Evolutionary conservation across 1,140 invertebrate species (phyloP), one percentile per base, ranked within the genome.

Genomic region (Zaprionus capensis): DNA sequence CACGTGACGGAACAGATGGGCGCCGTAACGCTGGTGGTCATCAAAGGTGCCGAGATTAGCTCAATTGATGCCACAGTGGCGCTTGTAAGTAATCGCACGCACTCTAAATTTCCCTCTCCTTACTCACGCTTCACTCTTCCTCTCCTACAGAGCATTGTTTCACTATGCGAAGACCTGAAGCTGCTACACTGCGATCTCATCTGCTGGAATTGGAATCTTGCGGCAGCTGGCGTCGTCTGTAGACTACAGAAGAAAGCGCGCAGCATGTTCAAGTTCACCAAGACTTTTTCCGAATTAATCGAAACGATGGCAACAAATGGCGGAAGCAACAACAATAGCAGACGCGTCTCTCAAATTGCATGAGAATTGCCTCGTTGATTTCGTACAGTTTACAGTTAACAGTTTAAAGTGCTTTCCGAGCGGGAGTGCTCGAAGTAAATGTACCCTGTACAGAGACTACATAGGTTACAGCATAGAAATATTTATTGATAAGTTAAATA

Each of bases 11-110:
- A 28, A 24, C 63, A 71, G 44, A 49, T 38, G 26, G 64, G 66
- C 5, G 63, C 51, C 36, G 59, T 81, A 1, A 69, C 59, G 12
- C 14, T 93, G 6, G 94, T 96, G 49, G 91, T 96, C 44, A 91
- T 96, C 24, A 94, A 95, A 80, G 96, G 96, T 6, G 90, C 93
- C 61, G 94, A 95, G 80, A 93, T 96, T 59, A 91, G 91, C 26
- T 93, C 93, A 34, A 95, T 96, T 71, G 95, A 96, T 84, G 93
- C 94, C 1, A 96, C 95, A 4, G 95, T 95, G 12, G 95, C 94
- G 2, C 94, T 95, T 91, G 94, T 94, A 83, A 92, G 73, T 77
- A 15, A 38, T 34, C 11, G 14, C 1, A 20, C 9, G 44, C 17
- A 24, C 20, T 11, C 46, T 24, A 24, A 22, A 1, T 14, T 22